Evolutionary conservation across 1,140 invertebrate species (phyloP), one percentile per base, ranked within the genome.

Genomic region (Procambarus clarkii): DNA sequence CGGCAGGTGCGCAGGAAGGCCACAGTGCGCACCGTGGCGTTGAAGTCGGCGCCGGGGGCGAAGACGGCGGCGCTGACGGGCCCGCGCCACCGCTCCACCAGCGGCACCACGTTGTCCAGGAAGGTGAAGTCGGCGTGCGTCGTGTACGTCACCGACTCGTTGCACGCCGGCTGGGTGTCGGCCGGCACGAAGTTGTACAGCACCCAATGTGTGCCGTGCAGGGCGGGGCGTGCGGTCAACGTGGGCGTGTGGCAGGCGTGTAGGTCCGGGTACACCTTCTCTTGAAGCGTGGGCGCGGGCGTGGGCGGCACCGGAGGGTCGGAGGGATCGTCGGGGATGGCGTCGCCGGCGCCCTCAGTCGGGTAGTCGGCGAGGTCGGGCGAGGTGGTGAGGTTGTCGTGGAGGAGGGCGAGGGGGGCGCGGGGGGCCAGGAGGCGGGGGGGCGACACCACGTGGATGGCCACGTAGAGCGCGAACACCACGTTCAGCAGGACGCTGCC

Each of bases 51-150:
- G 24, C 97, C 97, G 0, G 97, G 97, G 15, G 97, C 96, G 94
- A 97, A 97, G 91, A 97, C 95, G 3, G 97, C 96, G 71, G 97
- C 94, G 93, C 97, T 97, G 21, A 97, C 95, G 0, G 97, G 97
- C 3, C 96, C 97, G 64, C 90, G 89, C 93, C 93, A 93, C 21
- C 93, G 89, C 21, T 88, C 91, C 86, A 93, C 94, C 93, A 98
- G 95, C 64, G 97, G 97, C 94, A 97, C 96, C 83, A 98, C 95
- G 95, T 99, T 98, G 94, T 98, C 97, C 93, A 98, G 95, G 95
- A 98, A 98, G 84, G 98, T 98, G 94, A 97, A 98, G 93, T 98
- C 97, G 2, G 97, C 97, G 94, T 98, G 98, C 7, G 98, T 98
- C 0, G 98, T 98, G 94, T 98, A 98, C 0, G 98, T 99, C 58